Conservation (phyloP, 2,888 invertebrate species). For the Phragmatobia fuliginosa region DNA sequence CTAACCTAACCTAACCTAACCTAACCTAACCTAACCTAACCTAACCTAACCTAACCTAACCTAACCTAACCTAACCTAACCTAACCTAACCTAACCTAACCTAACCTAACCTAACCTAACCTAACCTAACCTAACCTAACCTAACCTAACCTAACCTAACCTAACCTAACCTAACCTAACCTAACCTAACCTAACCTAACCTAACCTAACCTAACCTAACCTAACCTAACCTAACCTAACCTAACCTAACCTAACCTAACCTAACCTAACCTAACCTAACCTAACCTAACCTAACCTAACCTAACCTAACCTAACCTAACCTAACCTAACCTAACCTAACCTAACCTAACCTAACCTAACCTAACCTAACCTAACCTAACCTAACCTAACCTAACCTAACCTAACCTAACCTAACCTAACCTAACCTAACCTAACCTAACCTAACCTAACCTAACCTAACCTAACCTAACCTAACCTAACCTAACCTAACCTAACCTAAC, state of each 20-base stretch:
- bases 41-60: conserved; percentile 33
- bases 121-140: conserved; percentile 43
- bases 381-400: conserved; percentile 37
- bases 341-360: conserved; percentile 23
- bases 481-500: conserved; percentile 30
- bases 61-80: conserved; percentile 26
- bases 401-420: conserved; percentile 31
- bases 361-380: conserved; percentile 34
- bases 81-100: conserved; percentile 32
- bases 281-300: conserved; percentile 16
- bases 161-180: conserved; percentile 41
- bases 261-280: conserved; percentile 38
- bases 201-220: conserved; percentile 17
- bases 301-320: conserved; percentile 17
- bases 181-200: conserved; percentile 25
- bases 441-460: conserved; percentile 18
- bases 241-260: conserved; percentile 17
- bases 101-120: conserved; percentile 38
- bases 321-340: conserved; percentile 23
- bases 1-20: conserved; percentile 40
- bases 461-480: conserved; percentile 36
- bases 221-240: conserved; percentile 16
- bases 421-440: conserved; percentile 34
- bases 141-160: conserved; percentile 35
- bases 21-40: conserved; percentile 30